Percentiles rank a stretch among this genome's conserved stretches.
These are phyloP conservation scores for Cheilosia scutellata DNA, from an alignment of 2,888 invertebrate genomes.

Conservation along the genomic window DNA sequence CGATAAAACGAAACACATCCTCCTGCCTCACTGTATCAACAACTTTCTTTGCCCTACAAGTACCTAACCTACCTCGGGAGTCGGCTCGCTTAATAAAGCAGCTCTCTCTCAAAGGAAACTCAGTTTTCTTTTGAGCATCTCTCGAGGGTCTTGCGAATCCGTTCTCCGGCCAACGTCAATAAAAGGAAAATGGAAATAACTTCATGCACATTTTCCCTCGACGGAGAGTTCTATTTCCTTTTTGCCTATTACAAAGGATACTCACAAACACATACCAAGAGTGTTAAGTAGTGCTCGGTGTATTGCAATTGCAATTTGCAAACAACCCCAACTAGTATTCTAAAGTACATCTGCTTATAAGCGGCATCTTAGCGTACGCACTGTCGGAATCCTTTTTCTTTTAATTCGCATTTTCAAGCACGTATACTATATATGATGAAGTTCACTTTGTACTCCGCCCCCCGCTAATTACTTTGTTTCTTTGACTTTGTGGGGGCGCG, in stretches of 20 bases:
- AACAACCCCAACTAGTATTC: conserved; percentile 12
- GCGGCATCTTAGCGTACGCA: neutral
- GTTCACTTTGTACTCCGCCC: conserved; percentile 18
- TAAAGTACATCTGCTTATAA: conserved; percentile 10
- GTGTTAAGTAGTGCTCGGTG: conserved; percentile 4
- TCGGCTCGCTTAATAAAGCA: neutral
- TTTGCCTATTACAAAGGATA: conserved; percentile 30
- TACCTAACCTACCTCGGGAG: neutral
- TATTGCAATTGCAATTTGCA: neutral
- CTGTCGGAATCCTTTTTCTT: conserved; percentile 10
- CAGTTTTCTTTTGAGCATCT: conserved; percentile 21
- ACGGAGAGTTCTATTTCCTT: conserved; percentile 20
- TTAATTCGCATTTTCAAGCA: conserved; percentile 10
- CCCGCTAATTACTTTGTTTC: conserved; percentile 51
- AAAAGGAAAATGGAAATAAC: conserved; percentile 17
- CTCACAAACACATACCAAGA: neutral
- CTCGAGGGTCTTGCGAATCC: conserved; percentile 7
- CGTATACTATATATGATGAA: neutral
- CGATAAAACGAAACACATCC: too few relatives aligned
- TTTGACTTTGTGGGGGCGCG: conserved; percentile 20
- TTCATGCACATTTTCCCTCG: neutral
- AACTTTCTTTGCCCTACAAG: conserved; percentile 8
- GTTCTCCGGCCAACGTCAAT: neutral
- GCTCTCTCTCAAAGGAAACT: conserved; percentile 1
- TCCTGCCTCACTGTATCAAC: neutral